Conservation (phyloP, 2,888 invertebrate genomes). For the Brachypalpus laphriformis region DNA sequence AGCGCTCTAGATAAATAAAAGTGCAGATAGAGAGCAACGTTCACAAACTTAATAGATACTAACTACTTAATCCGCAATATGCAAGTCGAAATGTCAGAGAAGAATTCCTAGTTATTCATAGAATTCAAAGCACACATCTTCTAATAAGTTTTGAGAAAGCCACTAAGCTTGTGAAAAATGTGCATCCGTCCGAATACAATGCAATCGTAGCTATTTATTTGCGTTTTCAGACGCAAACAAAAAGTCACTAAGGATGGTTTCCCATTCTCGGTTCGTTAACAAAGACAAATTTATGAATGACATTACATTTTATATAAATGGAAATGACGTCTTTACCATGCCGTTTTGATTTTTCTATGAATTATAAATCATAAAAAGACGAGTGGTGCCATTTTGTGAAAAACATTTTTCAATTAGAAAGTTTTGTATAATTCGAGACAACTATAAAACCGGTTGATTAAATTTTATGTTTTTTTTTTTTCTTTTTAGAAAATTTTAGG, state of each 20-base stretch:
- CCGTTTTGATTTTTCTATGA: background rate
- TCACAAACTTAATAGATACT: background rate
- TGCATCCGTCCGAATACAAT: background rate
- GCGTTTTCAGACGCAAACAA: background rate
- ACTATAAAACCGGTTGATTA: background rate
- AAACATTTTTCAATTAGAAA: background rate
- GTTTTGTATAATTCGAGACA: background rate
- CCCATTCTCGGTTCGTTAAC: conserved; percentile 20
- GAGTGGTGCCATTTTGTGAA: background rate
- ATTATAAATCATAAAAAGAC: conserved; percentile 17
- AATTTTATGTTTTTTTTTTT: background rate
- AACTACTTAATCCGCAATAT: background rate
- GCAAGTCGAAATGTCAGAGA: background rate
- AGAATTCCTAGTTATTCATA: background rate
- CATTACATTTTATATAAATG: conserved; percentile 11
- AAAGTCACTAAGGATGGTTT: background rate
- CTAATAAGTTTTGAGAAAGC: background rate
- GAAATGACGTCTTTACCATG: conserved; percentile 3
- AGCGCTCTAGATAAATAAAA: background rate
- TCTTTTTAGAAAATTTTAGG: background rate
- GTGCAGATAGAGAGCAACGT: background rate
- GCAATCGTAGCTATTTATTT: background rate
- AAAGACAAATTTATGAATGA: conserved; percentile 15
- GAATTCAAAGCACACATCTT: background rate
- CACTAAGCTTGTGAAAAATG: background rate